Percentiles rank a stretch among this genome's conserved stretches.
These are phyloP conservation scores for Pantherophis guttatus DNA, from an alignment of 2,113 vertebrate genomes.

Conservation along the genomic window DNA sequence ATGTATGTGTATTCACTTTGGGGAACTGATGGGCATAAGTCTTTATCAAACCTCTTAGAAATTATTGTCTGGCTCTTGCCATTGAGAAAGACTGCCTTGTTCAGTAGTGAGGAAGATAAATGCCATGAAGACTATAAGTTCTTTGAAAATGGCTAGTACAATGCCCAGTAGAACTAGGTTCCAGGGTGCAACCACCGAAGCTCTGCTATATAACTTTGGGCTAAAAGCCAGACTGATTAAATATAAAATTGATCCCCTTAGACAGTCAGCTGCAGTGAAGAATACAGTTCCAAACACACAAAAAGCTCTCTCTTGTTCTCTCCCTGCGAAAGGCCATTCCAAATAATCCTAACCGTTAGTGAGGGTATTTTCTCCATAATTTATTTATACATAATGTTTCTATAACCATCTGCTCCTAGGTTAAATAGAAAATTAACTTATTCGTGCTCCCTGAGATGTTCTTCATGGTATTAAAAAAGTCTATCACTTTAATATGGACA, in stretches of 20 bases:
- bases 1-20: background rate
- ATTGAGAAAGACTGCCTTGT: background rate
- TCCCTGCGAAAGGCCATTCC: conserved; percentile 12
- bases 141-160: background rate
- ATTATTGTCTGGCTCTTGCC: background rate
- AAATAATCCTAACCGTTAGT: conserved; percentile 52
- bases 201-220: conserved; percentile 47
- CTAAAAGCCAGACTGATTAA: conserved; percentile 56
- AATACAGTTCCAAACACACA: conserved; percentile 34
- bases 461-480: conserved; percentile 67
- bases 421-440: conserved; percentile 73
- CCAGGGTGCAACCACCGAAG: conserved; percentile 7
- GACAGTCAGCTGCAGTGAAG: conserved; percentile 34
- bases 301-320: conserved; percentile 9
- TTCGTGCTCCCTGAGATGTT: conserved; percentile 67
- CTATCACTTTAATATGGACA: conserved; percentile 75
- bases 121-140: conserved; percentile 1
- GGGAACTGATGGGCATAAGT: background rate
- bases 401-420: conserved; percentile 73
- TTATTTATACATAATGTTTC: conserved; percentile 68
- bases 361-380: conserved; percentile 56
- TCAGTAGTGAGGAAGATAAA: background rate
- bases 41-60: background rate
- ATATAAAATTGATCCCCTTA: conserved; percentile 41
- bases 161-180: conserved; percentile 7